phyloP scores from a whole-genome alignment of 2,888 invertebrate genomes.

The Cerastis rubricosa region DNA sequence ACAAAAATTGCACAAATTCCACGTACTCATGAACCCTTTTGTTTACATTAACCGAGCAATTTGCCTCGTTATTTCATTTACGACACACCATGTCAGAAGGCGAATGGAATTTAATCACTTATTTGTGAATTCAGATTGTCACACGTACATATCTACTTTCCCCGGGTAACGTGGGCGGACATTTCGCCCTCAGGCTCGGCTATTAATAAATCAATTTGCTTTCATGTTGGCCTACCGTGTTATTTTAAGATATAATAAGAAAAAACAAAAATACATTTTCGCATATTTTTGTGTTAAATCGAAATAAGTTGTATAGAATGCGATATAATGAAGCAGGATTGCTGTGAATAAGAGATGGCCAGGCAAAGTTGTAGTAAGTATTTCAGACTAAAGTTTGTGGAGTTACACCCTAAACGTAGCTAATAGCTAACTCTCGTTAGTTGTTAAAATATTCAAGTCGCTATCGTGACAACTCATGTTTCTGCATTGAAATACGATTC shows the following conservation, averaged over 20 bases:
- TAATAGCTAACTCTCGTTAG: conserved; percentile 41
- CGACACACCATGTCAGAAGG: conserved; percentile 20
- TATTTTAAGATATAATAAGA: conserved; percentile 60
- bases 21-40: conserved; percentile 32
- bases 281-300: conserved; percentile 16
- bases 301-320: conserved; percentile 30
- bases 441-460: conserved; percentile 35
- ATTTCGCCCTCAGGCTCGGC: conserved; percentile 52
- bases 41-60: conserved; percentile 26
- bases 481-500: conserved; percentile 25
- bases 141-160: conserved; percentile 59
- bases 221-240: conserved; percentile 57
- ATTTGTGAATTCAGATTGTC: conserved; percentile 56
- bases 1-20: conserved; percentile 31
- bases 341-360: conserved; percentile 4
- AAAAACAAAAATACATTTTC: conserved; percentile 32
- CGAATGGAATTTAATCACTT: conserved; percentile 46
- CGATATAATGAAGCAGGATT: conserved; percentile 32
- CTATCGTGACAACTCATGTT: conserved; percentile 6
- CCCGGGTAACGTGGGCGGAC: conserved; percentile 52
- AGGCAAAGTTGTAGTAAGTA: conserved; percentile 30
- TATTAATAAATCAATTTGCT: conserved; percentile 75
- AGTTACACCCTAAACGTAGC: conserved; percentile 43
- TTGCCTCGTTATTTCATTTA: conserved; percentile 47
- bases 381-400: conserved; percentile 35